Evolutionary conservation across 2,888 invertebrate species (phyloP).

Genomic region (Carterocephalus palaemon): DNA sequence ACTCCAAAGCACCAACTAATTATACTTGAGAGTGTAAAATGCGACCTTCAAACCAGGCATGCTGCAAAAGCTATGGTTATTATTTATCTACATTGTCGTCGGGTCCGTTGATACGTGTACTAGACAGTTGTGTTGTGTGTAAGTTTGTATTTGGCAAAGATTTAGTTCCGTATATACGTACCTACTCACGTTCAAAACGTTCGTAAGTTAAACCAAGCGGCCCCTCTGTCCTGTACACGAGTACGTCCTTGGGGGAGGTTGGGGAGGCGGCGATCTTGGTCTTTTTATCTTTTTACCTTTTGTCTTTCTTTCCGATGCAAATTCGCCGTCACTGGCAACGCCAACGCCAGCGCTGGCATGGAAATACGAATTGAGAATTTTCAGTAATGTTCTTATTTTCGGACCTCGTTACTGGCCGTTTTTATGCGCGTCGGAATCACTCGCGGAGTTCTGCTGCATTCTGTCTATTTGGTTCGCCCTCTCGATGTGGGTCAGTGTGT

Average conservation of each 20-base stretch:
- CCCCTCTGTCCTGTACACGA: background rate
- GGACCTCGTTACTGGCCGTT: constrained; percentile 20
- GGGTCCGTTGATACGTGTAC: no score
- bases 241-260: constrained; percentile 20
- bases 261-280: constrained; percentile 42
- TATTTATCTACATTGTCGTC: no score
- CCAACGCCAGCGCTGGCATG: constrained; percentile 35
- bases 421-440: constrained; percentile 8
- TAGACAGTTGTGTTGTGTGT: no score
- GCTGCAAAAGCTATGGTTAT: no score
- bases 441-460: constrained; percentile 1
- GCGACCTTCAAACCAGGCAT: no score
- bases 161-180: no score
- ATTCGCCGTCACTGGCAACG: constrained; percentile 50
- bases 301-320: constrained; percentile 69
- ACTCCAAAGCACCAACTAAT: no score
- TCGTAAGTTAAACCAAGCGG: background rate
- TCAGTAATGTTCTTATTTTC: constrained; percentile 44
- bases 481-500: background rate
- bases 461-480: background rate
- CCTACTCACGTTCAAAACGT: no score
- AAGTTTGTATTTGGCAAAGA: no score
- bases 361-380: constrained; percentile 62
- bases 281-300: constrained; percentile 58
- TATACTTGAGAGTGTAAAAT: no score